Conservation (phyloP, 2,113 vertebrate species). For the Amblyornis subalaris region DNA sequence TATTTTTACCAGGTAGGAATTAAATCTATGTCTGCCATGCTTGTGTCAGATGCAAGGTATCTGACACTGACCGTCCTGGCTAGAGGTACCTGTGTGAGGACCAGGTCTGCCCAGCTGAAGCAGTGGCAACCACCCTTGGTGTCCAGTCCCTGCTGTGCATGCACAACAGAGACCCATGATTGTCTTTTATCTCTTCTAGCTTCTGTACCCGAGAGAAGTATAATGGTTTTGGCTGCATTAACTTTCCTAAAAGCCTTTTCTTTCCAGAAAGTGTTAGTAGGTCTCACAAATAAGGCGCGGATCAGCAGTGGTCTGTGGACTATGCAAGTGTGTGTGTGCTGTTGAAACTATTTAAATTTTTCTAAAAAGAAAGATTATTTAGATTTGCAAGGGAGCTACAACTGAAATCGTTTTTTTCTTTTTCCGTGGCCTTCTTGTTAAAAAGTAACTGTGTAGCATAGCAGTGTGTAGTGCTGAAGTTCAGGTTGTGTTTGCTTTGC, state of each 20-base stretch:
- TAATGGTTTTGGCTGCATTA: background rate
- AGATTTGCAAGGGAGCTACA: background rate
- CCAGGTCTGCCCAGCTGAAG: background rate
- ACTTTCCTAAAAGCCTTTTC: background rate
- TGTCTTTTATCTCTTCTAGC: background rate
- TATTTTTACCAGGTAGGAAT: constrained; percentile 86
- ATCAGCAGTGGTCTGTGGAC: background rate
- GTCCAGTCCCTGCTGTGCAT: background rate
- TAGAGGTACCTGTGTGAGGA: background rate
- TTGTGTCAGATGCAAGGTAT: background rate
- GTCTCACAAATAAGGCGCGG: background rate
- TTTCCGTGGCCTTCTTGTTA: background rate
- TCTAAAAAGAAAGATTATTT: background rate
- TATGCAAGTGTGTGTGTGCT: background rate
- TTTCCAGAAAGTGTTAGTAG: background rate
- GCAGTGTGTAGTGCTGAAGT: background rate
- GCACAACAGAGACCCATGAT: rapidly evolving
- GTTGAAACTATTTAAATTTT: background rate
- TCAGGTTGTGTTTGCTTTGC: background rate
- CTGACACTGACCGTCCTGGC: background rate
- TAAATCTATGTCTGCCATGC: background rate
- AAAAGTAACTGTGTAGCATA: background rate
- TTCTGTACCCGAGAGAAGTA: background rate
- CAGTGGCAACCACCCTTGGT: rapidly evolving
- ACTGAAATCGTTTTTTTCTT: background rate